phyloP scores from a whole-genome alignment of 2,797 vertebrate species.

The Hozukius guyotensis region DNA sequence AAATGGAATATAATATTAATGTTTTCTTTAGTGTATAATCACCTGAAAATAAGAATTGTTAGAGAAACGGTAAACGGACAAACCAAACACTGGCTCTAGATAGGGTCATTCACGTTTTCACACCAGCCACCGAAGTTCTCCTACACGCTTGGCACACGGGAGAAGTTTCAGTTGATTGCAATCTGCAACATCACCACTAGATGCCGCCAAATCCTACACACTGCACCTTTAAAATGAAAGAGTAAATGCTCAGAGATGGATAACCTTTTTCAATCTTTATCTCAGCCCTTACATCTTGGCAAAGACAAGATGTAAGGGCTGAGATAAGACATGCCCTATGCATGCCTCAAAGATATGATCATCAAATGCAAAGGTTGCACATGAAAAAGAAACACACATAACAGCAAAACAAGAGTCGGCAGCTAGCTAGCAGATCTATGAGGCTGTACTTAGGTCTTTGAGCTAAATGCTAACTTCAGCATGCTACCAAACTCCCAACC shows the following conservation, averaged over 20 bases:
- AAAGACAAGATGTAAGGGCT: background rate
- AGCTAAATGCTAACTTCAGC: no score
- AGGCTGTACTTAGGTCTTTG: background rate
- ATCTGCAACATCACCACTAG: no score
- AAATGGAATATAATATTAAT: no score
- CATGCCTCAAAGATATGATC: background rate
- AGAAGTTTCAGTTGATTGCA: no score
- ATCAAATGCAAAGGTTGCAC: background rate
- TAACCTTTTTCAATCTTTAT: background rate
- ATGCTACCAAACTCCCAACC: no score
- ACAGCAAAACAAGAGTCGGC: background rate
- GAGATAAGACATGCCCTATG: background rate
- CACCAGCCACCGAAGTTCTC: rapidly evolving
- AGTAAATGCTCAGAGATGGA: background rate
- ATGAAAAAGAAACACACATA: background rate
- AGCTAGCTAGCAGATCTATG: background rate
- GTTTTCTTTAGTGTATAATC: no score
- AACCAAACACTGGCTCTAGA: no score
- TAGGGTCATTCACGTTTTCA: no score
- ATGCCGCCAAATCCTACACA: no score
- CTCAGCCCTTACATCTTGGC: background rate
- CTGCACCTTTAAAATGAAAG: background rate
- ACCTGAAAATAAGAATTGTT: no score
- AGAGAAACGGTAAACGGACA: no score
- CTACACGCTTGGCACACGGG: no score